phyloP scores from a whole-genome alignment of 2,888 invertebrate species.

The Andrena camellia region DNA sequence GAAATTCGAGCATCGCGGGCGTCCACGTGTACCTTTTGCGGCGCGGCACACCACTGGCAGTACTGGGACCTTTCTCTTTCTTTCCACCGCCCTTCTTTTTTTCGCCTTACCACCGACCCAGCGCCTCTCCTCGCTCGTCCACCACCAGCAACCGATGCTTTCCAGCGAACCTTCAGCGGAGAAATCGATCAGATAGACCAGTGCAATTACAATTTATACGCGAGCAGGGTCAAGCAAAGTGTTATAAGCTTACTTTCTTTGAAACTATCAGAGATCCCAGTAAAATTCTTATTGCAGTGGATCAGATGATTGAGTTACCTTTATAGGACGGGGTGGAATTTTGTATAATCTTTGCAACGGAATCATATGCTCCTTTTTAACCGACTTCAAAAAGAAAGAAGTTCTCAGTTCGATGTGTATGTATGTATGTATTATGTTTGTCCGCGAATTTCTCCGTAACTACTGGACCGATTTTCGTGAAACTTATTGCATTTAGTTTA shows the following conservation, averaged over 20 bases:
- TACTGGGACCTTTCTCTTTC: conserved; percentile 11
- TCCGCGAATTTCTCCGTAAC: too few species aligned
- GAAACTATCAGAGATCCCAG: background rate
- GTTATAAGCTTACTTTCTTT: background rate
- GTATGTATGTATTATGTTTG: too few species aligned
- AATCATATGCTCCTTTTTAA: too few species aligned
- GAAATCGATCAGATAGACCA: conserved; percentile 9
- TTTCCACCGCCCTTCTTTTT: conserved; percentile 4
- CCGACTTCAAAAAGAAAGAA: too few species aligned
- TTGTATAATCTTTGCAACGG: background rate
- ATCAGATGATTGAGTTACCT: too few species aligned
- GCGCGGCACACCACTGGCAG: background rate
- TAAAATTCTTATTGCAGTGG: background rate
- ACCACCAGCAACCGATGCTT: background rate
- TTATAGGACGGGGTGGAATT: background rate
- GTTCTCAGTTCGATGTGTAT: too few species aligned
- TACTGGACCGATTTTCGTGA: too few species aligned
- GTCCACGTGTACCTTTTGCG: conserved; percentile 1
- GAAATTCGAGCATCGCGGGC: conserved; percentile 39
- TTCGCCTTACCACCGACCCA: background rate
- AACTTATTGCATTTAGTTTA: too few species aligned
- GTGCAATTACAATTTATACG: background rate
- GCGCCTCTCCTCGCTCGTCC: background rate
- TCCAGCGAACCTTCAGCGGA: background rate
- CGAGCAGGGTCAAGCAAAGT: background rate